Evolutionary conservation across 2,888 invertebrate genomes (phyloP), one percentile per base, ranked within the genome.

Genomic region (Hedychridium roseum): DNA sequence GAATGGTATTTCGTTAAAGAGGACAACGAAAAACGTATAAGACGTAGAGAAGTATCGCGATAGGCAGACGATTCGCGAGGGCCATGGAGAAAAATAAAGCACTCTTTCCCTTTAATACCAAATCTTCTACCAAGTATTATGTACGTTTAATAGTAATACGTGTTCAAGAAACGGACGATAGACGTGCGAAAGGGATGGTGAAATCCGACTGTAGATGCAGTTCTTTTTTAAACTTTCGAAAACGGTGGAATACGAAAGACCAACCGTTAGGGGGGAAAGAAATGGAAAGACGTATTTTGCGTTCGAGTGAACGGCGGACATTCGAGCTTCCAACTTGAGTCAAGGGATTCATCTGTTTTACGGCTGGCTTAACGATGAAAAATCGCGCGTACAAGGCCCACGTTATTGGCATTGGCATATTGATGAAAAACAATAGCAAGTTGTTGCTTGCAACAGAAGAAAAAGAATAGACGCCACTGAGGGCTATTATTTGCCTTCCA

Each of bases 241-340:
- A 26, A 17, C 14, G 20, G 15, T 21, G 20, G 37, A 34, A 37
- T 46, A 23, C 26, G 9, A 18, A 11, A 50, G 11, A 23, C 45
- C 17, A 50, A 15, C 23, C 32, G 37, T 26, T 17, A 32, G 14
- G 43, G 36, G 47, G 28, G 34, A 51, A 44, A 41, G 48, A 35
- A 43, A 37, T 31, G 42, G 14, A 45, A 41, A 34, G 52, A 46
- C 31, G 39, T n/a, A n/a, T n/a, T n/a, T n/a, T n/a, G n/a, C n/a
- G n/a, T 31, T 43, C 34, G 53, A 64, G 46, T 54, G 63, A 65
- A 65, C 61, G 59, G 64, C 59, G 51, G 66, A 61, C 70, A 68
- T 70, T 72, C 68, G 64, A 73, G 74, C 73, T 74, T 74, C 70
- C 66, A 76, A 78, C 76, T 76, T 76, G 76, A 78, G 77, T 78